Conservation (phyloP, 2,888 invertebrate genomes). For the Clunio marinus region DNA sequence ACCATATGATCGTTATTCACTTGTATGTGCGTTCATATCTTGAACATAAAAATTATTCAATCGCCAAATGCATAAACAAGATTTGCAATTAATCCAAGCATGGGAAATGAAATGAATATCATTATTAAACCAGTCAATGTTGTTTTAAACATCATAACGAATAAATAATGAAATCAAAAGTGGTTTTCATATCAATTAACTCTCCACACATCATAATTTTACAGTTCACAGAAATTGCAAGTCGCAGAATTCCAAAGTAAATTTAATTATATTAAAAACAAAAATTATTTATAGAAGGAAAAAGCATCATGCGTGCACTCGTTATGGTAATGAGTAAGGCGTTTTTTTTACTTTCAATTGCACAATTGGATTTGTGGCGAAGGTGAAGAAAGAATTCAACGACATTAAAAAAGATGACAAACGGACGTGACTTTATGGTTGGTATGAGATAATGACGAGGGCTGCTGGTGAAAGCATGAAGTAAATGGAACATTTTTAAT, state of each 20-base stretch:
- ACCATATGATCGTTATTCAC: too few species aligned
- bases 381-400: conserved; percentile 3
- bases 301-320: neutral
- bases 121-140: too few species aligned
- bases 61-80: neutral
- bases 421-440: conserved; percentile 11
- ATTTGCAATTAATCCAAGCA: neutral
- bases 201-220: neutral
- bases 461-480: too few species aligned
- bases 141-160: too few species aligned
- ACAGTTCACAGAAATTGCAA: conserved; percentile 2
- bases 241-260: neutral
- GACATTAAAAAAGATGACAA: neutral
- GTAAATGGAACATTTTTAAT: too few species aligned
- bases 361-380: conserved; percentile 11
- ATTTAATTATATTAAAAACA: conserved; percentile 3
- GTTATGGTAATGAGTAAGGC: neutral
- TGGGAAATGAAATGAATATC: too few species aligned
- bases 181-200: too few species aligned
- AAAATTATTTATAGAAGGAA: too few species aligned
- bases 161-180: conserved; percentile 7
- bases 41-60: neutral
- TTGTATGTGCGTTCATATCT: too few species aligned
- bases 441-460: too few species aligned
- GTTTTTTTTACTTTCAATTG: neutral